phyloP scores from a whole-genome alignment of 2,888 invertebrate genomes.

The Marasmarcha lunaedactyla region DNA sequence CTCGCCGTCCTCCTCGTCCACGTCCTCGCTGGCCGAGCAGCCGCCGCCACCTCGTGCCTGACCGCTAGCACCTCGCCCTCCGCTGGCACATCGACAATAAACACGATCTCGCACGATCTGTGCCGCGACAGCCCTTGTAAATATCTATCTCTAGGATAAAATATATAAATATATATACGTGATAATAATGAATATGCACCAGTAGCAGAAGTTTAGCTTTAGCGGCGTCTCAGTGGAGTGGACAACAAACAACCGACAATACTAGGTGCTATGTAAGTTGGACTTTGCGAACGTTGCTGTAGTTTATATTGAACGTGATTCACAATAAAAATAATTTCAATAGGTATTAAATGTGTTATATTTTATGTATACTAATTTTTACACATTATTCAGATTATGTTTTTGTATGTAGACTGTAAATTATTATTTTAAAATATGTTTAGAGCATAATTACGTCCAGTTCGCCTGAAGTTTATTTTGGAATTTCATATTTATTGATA shows the following conservation, averaged over 20 bases:
- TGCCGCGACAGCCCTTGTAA: slow-evolving; percentile 53
- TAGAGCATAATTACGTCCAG: slow-evolving; percentile 61
- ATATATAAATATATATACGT: slow-evolving; percentile 62
- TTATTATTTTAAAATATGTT: slow-evolving; percentile 52
- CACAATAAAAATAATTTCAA: slow-evolving; percentile 49
- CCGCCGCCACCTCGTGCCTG: slow-evolving; percentile 68
- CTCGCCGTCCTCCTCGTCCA: slow-evolving; percentile 72
- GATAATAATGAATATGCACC: slow-evolving; percentile 64
- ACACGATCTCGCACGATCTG: slow-evolving; percentile 40
- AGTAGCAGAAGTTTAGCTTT: slow-evolving; percentile 65
- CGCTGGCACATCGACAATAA: slow-evolving; percentile 67
- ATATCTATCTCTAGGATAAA: slow-evolving; percentile 43
- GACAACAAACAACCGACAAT: slow-evolving; percentile 63
- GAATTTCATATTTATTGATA: slow-evolving; percentile 61
- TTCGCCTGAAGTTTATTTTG: slow-evolving; percentile 43
- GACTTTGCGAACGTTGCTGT: slow-evolving; percentile 59
- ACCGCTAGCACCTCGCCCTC: slow-evolving; percentile 67
- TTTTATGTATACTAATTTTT: too few relatives aligned
- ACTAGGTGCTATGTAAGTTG: slow-evolving; percentile 66
- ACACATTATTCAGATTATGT: slow-evolving; percentile 7
- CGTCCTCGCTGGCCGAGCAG: slow-evolving; percentile 71
- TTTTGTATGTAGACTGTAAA: slow-evolving; percentile 57
- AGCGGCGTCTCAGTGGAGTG: slow-evolving; percentile 57
- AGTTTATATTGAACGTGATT: slow-evolving; percentile 52
- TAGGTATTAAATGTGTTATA: slow-evolving; percentile 36